These are phyloP conservation scores for Octopus bimaculoides DNA, from an alignment of 1,140 invertebrate genomes.

Conservation along the genomic window DNA sequence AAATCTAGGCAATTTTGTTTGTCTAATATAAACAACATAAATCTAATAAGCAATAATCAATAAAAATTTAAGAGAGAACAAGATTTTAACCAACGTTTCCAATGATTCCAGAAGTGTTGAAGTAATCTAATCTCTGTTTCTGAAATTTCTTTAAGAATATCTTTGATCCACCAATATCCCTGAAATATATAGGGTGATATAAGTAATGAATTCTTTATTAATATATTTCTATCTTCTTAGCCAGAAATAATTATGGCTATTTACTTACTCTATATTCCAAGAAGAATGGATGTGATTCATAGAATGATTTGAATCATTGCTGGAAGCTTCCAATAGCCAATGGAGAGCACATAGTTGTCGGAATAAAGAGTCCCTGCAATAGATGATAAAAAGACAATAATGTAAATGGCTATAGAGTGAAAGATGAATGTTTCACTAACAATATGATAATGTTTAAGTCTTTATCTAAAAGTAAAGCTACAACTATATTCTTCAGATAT, in stretches of 20 bases:
- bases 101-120: neutral
- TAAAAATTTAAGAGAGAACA: too few species aligned
- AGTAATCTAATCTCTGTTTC: conserved; percentile 27
- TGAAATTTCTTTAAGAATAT: conserved; percentile 25
- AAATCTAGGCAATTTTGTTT: too few species aligned
- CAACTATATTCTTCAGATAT: too few species aligned
- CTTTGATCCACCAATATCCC: conserved; percentile 39
- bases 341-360: conserved; percentile 54
- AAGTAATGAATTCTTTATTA: neutral
- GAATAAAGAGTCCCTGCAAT: conserved; percentile 50
- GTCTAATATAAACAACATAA: too few species aligned
- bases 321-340: conserved; percentile 57
- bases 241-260: neutral
- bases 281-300: conserved; percentile 51
- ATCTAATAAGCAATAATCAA: too few species aligned
- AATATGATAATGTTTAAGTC: too few species aligned
- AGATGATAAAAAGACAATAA: neutral
- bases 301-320: conserved; percentile 33
- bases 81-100: too few species aligned
- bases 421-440: too few species aligned
- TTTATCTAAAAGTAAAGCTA: too few species aligned
- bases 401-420: too few species aligned
- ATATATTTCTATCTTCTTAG: neutral
- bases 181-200: conserved; percentile 19
- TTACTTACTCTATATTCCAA: conserved; percentile 52